Conservation (phyloP, 2,113 vertebrate genomes). For the Ochotona curzoniae region DNA sequence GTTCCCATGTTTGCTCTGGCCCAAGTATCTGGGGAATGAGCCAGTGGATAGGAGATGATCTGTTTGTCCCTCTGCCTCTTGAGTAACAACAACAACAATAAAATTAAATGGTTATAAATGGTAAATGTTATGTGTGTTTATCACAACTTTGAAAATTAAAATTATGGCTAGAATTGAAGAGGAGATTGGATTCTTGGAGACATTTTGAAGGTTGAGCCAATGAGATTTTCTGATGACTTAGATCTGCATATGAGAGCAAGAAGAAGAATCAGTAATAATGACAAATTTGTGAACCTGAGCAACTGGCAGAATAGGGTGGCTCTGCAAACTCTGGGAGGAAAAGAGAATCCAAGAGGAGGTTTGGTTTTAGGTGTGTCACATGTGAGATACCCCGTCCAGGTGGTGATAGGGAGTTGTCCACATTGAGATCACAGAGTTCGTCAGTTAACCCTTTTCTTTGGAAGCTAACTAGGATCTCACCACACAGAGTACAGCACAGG, state of each 20-base stretch:
- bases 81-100: too few relatives aligned
- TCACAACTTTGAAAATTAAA: not conserved
- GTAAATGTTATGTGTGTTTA: conserved; percentile 26
- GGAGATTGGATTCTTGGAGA: not conserved
- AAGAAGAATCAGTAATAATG: not conserved
- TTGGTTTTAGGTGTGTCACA: not conserved
- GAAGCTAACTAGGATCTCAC: not conserved
- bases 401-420: not conserved
- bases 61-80: too few relatives aligned
- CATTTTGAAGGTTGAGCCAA: not conserved
- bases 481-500: not conserved
- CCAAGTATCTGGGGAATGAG: too few relatives aligned
- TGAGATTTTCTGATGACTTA: conserved; percentile 22
- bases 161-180: not conserved
- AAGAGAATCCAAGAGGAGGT: not conserved
- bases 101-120: not conserved
- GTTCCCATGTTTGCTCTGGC: too few relatives aligned
- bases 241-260: not conserved
- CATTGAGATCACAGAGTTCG: not conserved
- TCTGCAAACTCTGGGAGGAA: not conserved
- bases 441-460: not conserved
- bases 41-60: too few relatives aligned
- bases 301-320: not conserved
- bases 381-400: not conserved
- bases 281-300: not conserved